These are phyloP conservation scores for Mimachlamys varia DNA, from an alignment of 2,888 invertebrate species.

Conservation along the genomic window DNA sequence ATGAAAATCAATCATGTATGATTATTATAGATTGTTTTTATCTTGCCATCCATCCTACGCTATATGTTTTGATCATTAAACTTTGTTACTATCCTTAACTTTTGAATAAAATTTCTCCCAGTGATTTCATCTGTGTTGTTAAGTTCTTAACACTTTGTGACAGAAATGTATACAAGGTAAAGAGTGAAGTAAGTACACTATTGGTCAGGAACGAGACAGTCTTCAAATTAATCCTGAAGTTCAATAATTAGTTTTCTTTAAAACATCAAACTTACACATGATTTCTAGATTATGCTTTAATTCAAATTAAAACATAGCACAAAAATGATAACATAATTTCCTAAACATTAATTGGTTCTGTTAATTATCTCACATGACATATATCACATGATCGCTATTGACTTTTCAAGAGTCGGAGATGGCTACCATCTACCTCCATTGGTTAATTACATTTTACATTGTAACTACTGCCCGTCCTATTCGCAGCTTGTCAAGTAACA, in stretches of 20 bases:
- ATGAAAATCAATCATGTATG: not conserved
- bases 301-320: conserved; percentile 36
- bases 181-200: too few relatives aligned
- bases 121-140: not conserved
- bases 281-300: not conserved
- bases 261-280: too few relatives aligned
- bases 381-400: not conserved
- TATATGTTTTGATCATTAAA: conserved; percentile 23
- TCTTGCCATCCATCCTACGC: not conserved
- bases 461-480: conserved; percentile 78
- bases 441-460: not conserved
- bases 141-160: not conserved
- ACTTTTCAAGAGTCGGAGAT: not conserved
- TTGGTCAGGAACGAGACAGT: too few relatives aligned
- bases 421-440: not conserved
- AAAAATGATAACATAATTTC: not conserved
- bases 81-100: conserved; percentile 29
- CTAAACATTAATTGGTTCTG: not conserved
- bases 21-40: conserved; percentile 20
- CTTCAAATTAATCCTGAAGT: too few relatives aligned
- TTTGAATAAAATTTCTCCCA: conserved; percentile 31
- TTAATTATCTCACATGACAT: not conserved
- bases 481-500: conserved; percentile 71
- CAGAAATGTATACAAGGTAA: too few relatives aligned
- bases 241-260: not conserved